Base-by-base conservation (phyloP, 2,113 vertebrate genomes). In the Coracopsis vasa region DNA sequence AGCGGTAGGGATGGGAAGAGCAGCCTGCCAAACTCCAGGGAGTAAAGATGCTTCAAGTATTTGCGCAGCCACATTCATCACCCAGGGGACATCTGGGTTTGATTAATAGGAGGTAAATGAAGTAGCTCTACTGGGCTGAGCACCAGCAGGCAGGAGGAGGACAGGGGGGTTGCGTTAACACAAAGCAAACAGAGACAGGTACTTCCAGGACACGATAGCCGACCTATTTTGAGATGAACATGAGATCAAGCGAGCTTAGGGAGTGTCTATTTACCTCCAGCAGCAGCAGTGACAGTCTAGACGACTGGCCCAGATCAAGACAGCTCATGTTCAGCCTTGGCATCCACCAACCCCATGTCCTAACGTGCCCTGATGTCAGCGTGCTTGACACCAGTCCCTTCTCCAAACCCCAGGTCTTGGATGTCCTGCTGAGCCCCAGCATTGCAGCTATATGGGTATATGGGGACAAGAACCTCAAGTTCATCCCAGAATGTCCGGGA, bases 31-130 rank as follows among this genome's bases (percentile, higher is more conserved):
- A 71, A 10, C 16, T 12, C 42, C 41, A 35, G 11, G 8, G 33
- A 28, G 16, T 39, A 12, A 88, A 72, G 66, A 58, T 6, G 37
- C 48, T 79, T 41, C 27, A 80, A 77, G 33, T 7, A 50, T 66
- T 67, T 51, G 33, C 0, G 4, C 47, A 81, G 71, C 64, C 14
- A 35, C 58, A 8, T 62, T 53, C 42, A 65, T 66, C 4, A 10
- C 84, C 51, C 54, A 60, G 16, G 70, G 66, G 62, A 73, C 29
- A 0, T 1, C 16, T 16, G 27, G 35, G 53, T 82, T 84, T 82
- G 66, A 88, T 90, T 75, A 93, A 75, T 17, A 70, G 53, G 48
- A 94, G 48, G 80, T 58, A 89, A 91, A 96, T 37, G 78, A 93
- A 89, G 69, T 45, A 87, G 85, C 31, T 58, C 39, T 19, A 48